phyloP scores from a whole-genome alignment of 1,140 invertebrate genomes.

The Lasaia peninsularis region DNA sequence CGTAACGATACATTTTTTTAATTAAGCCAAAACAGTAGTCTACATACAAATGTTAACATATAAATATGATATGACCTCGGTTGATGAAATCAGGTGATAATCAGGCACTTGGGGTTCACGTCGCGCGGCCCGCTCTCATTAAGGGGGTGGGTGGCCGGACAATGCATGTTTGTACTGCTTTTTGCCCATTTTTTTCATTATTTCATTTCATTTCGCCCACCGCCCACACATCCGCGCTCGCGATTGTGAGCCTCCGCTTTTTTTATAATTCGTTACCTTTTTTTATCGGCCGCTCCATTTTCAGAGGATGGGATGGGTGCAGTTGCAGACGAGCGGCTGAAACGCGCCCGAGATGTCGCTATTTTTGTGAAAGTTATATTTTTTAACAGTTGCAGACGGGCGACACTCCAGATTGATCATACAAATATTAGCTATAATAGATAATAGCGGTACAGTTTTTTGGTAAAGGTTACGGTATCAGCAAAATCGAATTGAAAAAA shows the following conservation, averaged over 20 bases:
- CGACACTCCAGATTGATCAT: too few species aligned
- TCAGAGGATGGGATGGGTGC: constrained; percentile 62
- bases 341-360: constrained; percentile 31
- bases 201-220: constrained; percentile 76
- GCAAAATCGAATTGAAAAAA: too few species aligned
- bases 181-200: constrained; percentile 77
- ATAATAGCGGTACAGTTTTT: too few species aligned
- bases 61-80: constrained; percentile 5
- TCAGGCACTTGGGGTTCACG: constrained; percentile 63
- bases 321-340: constrained; percentile 35
- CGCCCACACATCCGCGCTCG: constrained; percentile 69
- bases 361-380: not conserved
- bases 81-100: constrained; percentile 73
- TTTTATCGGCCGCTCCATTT: constrained; percentile 76
- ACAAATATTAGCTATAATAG: too few species aligned
- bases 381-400: too few species aligned
- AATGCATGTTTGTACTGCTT: constrained; percentile 76
- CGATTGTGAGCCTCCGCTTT: constrained; percentile 73
- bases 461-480: too few species aligned
- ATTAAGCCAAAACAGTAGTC: too few species aligned
- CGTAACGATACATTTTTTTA: too few species aligned
- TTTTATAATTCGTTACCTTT: constrained; percentile 78
- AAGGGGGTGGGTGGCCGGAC: constrained; percentile 55
- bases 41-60: not conserved
- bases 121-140: constrained; percentile 51